A percentile compares a stretch with the other conserved stretches of the same genome.
phyloP scores from a whole-genome alignment of 1,140 invertebrate genomes.

The Trichomalopsis sarcophagae region DNA sequence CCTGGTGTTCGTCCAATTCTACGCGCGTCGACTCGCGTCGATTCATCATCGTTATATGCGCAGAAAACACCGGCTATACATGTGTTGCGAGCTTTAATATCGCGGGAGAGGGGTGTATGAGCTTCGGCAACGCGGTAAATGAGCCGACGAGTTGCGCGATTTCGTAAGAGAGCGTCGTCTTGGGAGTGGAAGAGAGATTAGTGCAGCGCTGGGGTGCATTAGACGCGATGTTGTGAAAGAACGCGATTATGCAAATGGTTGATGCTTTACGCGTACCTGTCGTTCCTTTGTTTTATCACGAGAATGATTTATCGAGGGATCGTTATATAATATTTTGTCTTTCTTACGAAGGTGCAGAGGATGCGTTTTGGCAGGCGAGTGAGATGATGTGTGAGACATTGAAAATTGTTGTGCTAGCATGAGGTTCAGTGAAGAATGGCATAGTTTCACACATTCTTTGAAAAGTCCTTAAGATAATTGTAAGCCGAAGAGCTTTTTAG shows the following conservation, averaged over 20 bases:
- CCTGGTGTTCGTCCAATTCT: constrained; percentile 36
- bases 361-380: too few relatives aligned
- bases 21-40: neutral
- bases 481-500: too few relatives aligned
- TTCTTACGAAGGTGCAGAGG: too few relatives aligned
- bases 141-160: neutral
- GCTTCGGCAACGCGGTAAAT: neutral
- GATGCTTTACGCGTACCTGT: neutral
- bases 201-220: neutral
- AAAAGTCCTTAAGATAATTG: too few relatives aligned
- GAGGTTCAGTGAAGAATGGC: too few relatives aligned
- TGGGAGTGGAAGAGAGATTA: neutral
- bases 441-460: too few relatives aligned
- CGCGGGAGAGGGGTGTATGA: neutral
- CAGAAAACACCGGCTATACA: neutral
- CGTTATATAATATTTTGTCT: too few relatives aligned
- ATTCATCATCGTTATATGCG: constrained; percentile 27
- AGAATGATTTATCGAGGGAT: too few relatives aligned
- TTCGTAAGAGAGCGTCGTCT: neutral
- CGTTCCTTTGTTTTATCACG: neutral
- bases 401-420: too few relatives aligned
- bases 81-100: too few relatives aligned
- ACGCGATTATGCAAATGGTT: neutral
- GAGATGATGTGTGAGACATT: too few relatives aligned
- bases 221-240: neutral